Evolutionary conservation across 1,140 invertebrate genomes (phyloP).

Genomic region (Varroa destructor): DNA sequence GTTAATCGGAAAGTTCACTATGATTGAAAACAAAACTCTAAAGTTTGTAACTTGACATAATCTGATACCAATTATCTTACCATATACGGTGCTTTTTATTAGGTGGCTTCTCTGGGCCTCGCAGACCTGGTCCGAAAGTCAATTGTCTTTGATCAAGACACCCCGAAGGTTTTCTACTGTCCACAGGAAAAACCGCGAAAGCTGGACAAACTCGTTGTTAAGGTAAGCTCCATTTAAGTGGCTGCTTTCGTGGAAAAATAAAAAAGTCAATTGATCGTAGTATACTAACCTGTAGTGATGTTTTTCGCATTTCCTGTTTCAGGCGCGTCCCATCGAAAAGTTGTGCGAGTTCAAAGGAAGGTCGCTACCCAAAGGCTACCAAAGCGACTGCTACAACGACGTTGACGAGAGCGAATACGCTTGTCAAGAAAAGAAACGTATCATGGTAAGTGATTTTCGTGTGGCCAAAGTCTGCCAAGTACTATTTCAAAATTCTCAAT

Average conservation of each 20-base stretch:
- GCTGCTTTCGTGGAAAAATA: not conserved
- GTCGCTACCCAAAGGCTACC: conserved; percentile 55
- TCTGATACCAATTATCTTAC: too few species aligned
- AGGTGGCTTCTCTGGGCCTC: conserved; percentile 35
- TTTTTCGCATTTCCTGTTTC: not conserved
- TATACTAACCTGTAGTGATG: not conserved
- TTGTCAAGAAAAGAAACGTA: conserved; percentile 65
- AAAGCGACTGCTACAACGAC: conserved; percentile 65
- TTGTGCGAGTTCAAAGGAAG: conserved; percentile 59
- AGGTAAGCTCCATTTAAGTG: conserved; percentile 33
- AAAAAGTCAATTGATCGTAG: not conserved
- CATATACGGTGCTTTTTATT: not conserved
- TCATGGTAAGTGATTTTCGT: conserved; percentile 49
- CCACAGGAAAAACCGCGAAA: conserved; percentile 57
- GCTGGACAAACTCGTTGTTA: conserved; percentile 43
- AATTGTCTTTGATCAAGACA: conserved; percentile 67
- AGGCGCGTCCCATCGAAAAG: conserved; percentile 53
- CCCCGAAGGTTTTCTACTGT: conserved; percentile 68
- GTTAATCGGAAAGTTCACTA: too few species aligned
- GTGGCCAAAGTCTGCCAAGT: too few species aligned
- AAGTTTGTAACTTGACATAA: too few species aligned
- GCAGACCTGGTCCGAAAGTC: conserved; percentile 63
- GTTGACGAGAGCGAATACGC: conserved; percentile 64
- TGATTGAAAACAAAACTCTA: too few species aligned
- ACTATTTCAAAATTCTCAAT: too few species aligned